Percentiles rank a stretch among this genome's conserved stretches.
Conservation (phyloP, 2,888 invertebrate species). For the Cylloceria caligata region DNA sequence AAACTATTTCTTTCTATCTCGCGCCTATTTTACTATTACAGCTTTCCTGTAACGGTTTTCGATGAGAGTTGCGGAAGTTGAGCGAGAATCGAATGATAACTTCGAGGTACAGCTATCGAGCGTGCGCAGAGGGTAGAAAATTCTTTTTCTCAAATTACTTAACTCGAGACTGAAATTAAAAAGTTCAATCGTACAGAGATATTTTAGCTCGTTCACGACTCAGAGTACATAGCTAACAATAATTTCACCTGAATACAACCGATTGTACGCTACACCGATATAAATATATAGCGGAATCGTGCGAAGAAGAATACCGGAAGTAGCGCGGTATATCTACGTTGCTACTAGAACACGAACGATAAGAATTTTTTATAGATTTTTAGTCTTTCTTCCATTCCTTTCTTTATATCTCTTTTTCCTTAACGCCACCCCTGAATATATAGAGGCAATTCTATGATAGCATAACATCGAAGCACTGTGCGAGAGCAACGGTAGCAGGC, state of each 20-base stretch:
- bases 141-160: constrained; percentile 13
- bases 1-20: constrained; percentile 44
- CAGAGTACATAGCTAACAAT: not conserved
- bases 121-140: not conserved
- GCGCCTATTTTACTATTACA: constrained; percentile 26
- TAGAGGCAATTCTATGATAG: constrained; percentile 27
- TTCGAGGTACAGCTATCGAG: not conserved
- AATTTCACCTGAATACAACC: not conserved
- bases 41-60: constrained; percentile 54
- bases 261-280: not conserved
- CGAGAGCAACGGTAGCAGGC: constrained; percentile 33
- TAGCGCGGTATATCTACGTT: not conserved
- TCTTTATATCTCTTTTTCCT: constrained; percentile 3
- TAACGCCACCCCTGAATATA: constrained; percentile 7
- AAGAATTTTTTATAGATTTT: not conserved
- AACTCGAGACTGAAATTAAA: not conserved
- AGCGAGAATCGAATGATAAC: constrained; percentile 31
- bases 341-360: constrained; percentile 17
- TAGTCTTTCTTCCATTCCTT: constrained; percentile 1
- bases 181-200: not conserved
- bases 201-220: not conserved
- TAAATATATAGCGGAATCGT: constrained; percentile 2
- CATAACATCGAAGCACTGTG: constrained; percentile 8
- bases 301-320: constrained; percentile 19
- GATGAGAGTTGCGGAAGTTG: constrained; percentile 45